Percentiles rank a stretch among this genome's conserved stretches.
Evolutionary conservation across 1,140 invertebrate genomes (phyloP).

Genomic region (Glossosoma conforme): DNA sequence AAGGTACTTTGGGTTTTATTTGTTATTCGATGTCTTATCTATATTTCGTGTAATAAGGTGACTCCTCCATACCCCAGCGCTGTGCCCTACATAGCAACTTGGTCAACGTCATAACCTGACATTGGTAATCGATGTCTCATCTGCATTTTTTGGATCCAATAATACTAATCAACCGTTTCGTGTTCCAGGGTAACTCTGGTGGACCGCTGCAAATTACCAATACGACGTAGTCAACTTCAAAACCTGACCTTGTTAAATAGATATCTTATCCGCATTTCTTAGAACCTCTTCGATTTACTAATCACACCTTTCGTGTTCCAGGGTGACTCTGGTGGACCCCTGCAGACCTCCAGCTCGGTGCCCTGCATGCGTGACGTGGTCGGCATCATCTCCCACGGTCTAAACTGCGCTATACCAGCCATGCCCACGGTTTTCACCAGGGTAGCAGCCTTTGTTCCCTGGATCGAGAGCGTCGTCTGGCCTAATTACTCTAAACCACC

Average conservation of each 20-base stretch:
- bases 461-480: constrained; percentile 55
- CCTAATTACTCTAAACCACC: constrained; percentile 19
- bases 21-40: no score
- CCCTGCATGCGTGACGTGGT: constrained; percentile 44
- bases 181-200: constrained; percentile 55
- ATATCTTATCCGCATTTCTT: neutral
- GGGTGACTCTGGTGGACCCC: constrained; percentile 58
- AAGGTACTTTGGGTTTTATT: no score
- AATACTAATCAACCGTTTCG: no score
- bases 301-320: constrained; percentile 35
- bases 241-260: neutral
- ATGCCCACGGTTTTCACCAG: constrained; percentile 55
- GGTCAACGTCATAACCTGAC: neutral
- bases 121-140: neutral
- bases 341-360: constrained; percentile 38
- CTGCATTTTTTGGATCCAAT: neutral
- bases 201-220: constrained; percentile 45
- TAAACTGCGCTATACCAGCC: constrained; percentile 48
- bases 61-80: neutral
- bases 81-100: neutral
- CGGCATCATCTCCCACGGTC: constrained; percentile 51
- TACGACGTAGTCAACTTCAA: no score
- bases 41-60: neutral
- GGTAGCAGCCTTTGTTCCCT: constrained; percentile 53
- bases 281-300: neutral